Evolutionary conservation across 2,113 vertebrate genomes (phyloP).

Genomic region (Malurus melanocephalus): DNA sequence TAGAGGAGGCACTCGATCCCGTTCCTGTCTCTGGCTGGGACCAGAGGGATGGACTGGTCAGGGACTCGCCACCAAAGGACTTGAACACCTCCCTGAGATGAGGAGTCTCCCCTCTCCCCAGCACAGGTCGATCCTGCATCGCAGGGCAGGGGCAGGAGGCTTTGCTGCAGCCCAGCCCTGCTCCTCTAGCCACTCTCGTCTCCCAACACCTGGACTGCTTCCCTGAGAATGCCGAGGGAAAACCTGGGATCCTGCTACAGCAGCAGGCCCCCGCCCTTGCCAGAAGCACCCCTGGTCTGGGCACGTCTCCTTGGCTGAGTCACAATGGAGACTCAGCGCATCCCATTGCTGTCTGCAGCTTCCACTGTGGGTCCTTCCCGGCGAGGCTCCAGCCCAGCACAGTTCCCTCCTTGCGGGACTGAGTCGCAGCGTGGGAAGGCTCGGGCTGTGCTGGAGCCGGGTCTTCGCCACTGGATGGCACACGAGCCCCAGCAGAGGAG

Average conservation of each 20-base stretch:
- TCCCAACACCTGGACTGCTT: neutral
- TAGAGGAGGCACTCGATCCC: no score
- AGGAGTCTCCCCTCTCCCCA: neutral
- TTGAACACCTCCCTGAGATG: neutral
- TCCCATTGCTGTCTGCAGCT: neutral
- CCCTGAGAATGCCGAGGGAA: neutral
- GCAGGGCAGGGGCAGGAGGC: neutral
- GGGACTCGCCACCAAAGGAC: neutral
- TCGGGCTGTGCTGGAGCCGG: neutral
- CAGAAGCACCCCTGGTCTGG: neutral
- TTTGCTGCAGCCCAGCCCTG: neutral
- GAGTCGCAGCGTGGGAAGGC: neutral
- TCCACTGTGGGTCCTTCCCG: neutral
- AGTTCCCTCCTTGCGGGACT: neutral
- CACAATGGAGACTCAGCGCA: neutral
- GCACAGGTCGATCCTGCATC: neutral
- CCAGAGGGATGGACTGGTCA: neutral
- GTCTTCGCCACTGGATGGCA: constrained; percentile 33
- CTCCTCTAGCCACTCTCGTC: neutral
- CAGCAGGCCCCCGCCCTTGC: neutral
- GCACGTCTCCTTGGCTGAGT: neutral
- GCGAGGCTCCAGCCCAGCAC: neutral
- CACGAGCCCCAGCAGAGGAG: neutral
- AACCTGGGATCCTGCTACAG: neutral
- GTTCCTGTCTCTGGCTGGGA: neutral